Conservation (phyloP, 2,113 vertebrate species). For the Deroptyus accipitrinus region DNA sequence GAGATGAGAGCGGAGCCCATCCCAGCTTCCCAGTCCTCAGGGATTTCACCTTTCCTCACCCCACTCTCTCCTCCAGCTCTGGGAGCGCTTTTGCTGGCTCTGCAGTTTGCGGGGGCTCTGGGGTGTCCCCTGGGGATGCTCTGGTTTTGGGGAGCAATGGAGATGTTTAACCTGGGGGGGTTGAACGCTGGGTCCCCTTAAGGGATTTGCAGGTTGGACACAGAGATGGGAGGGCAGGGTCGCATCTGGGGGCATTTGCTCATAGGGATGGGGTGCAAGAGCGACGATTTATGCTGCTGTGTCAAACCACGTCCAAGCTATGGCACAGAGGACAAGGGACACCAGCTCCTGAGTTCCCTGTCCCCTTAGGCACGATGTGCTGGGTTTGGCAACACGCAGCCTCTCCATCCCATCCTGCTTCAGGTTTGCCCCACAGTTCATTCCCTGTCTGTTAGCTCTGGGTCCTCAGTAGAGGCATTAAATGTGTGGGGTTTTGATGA, state of each 20-base stretch:
- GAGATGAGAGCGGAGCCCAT: fast-evolving
- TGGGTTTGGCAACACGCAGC: not conserved
- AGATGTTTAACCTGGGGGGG: not conserved
- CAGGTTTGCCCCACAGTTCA: fast-evolving
- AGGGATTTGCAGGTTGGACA: not conserved
- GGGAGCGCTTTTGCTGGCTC: not conserved
- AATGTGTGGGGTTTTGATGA: not conserved
- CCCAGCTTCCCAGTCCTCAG: not conserved
- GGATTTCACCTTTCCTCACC: not conserved
- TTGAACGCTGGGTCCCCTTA: not conserved
- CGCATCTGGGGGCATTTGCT: fast-evolving
- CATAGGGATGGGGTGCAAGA: not conserved
- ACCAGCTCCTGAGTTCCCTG: not conserved
- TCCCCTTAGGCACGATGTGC: not conserved
- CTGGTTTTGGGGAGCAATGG: not conserved
- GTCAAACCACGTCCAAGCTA: fast-evolving
- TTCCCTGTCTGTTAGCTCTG: not conserved
- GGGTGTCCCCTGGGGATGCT: not conserved
- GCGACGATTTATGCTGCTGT: not conserved
- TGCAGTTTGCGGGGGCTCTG: fast-evolving
- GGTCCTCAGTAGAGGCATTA: not conserved
- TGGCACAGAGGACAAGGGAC: not conserved
- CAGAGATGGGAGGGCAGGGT: not conserved
- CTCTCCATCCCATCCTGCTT: not conserved
- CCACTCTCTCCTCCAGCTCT: fast-evolving